Percentiles rank a stretch among this genome's conserved stretches.
Evolutionary conservation across 2,113 vertebrate genomes (phyloP).

Genomic region (Chaetodon auriga): DNA sequence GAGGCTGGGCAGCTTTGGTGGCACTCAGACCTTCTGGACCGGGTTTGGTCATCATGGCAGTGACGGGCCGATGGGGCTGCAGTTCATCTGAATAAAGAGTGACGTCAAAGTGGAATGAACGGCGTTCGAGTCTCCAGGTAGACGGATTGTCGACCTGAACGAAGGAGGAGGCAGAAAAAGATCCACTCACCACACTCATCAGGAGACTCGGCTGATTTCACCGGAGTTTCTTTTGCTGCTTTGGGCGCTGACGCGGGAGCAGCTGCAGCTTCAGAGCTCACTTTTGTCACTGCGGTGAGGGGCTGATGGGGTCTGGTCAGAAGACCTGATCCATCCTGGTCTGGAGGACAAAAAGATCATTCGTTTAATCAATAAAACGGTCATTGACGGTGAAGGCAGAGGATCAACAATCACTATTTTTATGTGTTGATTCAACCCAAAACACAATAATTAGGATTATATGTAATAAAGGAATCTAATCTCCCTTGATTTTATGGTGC

Average conservation of each 20-base stretch:
- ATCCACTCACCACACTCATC: conserved; percentile 25
- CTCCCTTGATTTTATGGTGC: too few relatives aligned
- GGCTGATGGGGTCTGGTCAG: conserved; percentile 44
- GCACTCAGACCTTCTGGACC: conserved; percentile 27
- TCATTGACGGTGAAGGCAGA: too few relatives aligned
- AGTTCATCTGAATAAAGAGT: conserved; percentile 24
- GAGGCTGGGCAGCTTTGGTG: conserved; percentile 21
- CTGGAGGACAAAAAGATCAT: conserved; percentile 32
- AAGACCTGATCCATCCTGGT: conserved; percentile 24
- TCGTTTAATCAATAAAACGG: too few relatives aligned
- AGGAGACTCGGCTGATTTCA: background rate
- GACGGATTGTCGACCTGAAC: background rate
- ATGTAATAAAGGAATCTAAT: too few relatives aligned
- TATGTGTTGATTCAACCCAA: too few relatives aligned
- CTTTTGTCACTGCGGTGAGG: conserved; percentile 45
- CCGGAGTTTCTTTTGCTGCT: background rate
- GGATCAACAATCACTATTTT: background rate
- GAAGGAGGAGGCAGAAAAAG: background rate
- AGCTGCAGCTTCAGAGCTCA: conserved; percentile 34
- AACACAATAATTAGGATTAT: too few relatives aligned
- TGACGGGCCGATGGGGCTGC: conserved; percentile 64
- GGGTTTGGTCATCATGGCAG: conserved; percentile 59
- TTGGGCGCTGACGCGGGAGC: background rate
- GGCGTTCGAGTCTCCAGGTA: too few relatives aligned
- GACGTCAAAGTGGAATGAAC: background rate